These are phyloP conservation scores for Synanthedon vespiformis DNA, from an alignment of 2,888 invertebrate species.

Conservation along the genomic window DNA sequence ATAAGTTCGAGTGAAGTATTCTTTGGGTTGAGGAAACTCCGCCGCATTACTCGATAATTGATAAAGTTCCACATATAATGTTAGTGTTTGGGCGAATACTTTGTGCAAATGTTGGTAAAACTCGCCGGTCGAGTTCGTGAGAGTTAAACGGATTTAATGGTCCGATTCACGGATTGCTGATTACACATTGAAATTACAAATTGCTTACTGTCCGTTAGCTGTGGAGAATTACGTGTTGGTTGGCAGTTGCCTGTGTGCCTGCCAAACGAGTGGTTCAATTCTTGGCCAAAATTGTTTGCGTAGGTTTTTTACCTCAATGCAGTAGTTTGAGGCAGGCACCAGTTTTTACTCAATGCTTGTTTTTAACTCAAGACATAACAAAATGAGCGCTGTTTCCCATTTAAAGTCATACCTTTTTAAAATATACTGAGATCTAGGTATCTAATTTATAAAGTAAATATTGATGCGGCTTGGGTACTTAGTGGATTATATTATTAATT, in stretches of 20 bases:
- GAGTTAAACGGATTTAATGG: conserved; percentile 1
- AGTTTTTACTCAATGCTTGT: not conserved
- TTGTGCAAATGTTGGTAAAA: conserved; percentile 34
- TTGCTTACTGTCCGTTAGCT: conserved; percentile 18
- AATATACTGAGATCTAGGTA: too few species aligned
- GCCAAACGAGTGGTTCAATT: not conserved
- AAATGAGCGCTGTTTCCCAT: too few species aligned
- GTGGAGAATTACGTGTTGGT: not conserved
- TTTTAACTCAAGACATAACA: too few species aligned
- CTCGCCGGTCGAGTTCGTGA: not conserved
- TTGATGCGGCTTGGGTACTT: too few species aligned
- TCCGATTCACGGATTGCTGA: conserved; percentile 24
- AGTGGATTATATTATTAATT: too few species aligned
- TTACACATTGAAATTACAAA: conserved; percentile 35
- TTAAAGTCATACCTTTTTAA: too few species aligned
- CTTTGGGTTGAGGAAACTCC: conserved; percentile 35
- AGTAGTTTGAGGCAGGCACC: not conserved
- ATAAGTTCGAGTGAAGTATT: conserved; percentile 41
- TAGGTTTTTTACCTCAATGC: not conserved
- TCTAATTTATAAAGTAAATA: too few species aligned
- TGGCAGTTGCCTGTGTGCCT: not conserved
- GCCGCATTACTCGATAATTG: conserved; percentile 58
- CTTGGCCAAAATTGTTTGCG: not conserved
- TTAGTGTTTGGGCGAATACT: conserved; percentile 37
- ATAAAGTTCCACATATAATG: conserved; percentile 40